phyloP scores from a whole-genome alignment of 1,140 invertebrate genomes.

The Wasmannia auropunctata region DNA sequence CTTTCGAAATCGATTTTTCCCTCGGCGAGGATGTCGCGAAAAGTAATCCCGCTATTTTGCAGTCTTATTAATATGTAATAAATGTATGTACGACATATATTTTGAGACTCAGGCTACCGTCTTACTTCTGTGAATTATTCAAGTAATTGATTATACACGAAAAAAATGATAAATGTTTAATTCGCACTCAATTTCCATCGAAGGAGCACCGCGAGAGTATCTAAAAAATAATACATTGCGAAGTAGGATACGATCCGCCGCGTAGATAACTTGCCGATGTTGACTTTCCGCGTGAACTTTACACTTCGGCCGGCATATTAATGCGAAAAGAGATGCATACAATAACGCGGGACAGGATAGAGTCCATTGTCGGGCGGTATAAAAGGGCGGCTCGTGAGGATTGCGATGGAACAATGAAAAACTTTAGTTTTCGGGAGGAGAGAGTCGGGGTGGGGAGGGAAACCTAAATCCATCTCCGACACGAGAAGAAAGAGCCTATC shows the following conservation, averaged over 20 bases:
- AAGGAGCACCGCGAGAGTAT: background rate
- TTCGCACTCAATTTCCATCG: background rate
- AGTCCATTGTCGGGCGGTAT: conserved; percentile 34
- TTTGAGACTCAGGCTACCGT: background rate
- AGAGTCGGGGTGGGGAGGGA: no score
- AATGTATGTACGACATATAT: background rate
- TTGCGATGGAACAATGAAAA: conserved; percentile 55
- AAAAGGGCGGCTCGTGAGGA: conserved; percentile 42
- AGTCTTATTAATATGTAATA: background rate
- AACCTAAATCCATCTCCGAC: conserved; percentile 61
- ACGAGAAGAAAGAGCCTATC: conserved; percentile 56
- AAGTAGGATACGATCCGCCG: background rate
- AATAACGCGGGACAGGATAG: conserved; percentile 46
- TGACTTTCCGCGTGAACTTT: background rate
- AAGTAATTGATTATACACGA: background rate
- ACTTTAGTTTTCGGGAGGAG: conserved; percentile 53
- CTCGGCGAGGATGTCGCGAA: background rate
- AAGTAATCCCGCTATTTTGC: background rate
- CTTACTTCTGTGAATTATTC: background rate
- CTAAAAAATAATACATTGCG: background rate
- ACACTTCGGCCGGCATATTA: conserved; percentile 5
- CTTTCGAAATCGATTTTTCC: background rate
- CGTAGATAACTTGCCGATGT: conserved; percentile 9
- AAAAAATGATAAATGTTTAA: background rate
- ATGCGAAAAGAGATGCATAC: conserved; percentile 46